These are phyloP conservation scores for Drosophila formosana DNA, from an alignment of 2,888 invertebrate species.

Conservation along the genomic window DNA sequence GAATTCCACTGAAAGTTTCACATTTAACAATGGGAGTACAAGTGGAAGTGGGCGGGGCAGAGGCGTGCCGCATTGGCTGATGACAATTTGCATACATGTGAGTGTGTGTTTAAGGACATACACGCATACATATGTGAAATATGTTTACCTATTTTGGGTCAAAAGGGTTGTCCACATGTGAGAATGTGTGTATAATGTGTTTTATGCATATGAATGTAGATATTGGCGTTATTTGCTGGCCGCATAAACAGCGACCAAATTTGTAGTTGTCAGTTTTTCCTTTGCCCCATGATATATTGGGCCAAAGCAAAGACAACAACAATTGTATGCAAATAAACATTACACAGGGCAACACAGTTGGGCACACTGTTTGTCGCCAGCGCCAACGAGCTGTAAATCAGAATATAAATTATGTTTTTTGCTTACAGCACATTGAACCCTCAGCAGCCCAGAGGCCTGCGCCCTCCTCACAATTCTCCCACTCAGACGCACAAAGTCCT, in stretches of 20 bases:
- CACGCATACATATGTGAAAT: constrained; percentile 24
- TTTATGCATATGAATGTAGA: constrained; percentile 8
- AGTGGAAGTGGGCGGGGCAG: constrained; percentile 14
- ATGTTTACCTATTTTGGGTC: constrained; percentile 53
- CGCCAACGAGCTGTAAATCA: constrained; percentile 41
- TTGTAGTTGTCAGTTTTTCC: constrained; percentile 67
- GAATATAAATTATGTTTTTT: constrained; percentile 41
- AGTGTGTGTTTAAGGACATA: constrained; percentile 10
- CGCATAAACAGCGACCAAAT: constrained; percentile 63
- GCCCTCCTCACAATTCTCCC: neutral
- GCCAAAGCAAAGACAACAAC: constrained; percentile 27
- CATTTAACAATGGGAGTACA: constrained; percentile 14
- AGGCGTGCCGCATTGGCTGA: neutral
- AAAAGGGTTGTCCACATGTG: constrained; percentile 1
- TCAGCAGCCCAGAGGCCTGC: neutral
- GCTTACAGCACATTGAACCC: constrained; percentile 15
- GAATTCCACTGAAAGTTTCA: constrained; percentile 45
- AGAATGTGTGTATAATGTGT: constrained; percentile 3
- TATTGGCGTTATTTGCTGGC: constrained; percentile 29
- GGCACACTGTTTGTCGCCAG: neutral
- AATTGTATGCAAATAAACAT: constrained; percentile 59
- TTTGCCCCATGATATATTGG: constrained; percentile 64
- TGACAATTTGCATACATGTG: constrained; percentile 42
- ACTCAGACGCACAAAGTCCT: neutral
- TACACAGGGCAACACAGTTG: constrained; percentile 51